Percentiles rank a stretch among this genome's conserved stretches.
Evolutionary conservation across 2,888 invertebrate genomes (phyloP).

Genomic region (Quadriops clusia): DNA sequence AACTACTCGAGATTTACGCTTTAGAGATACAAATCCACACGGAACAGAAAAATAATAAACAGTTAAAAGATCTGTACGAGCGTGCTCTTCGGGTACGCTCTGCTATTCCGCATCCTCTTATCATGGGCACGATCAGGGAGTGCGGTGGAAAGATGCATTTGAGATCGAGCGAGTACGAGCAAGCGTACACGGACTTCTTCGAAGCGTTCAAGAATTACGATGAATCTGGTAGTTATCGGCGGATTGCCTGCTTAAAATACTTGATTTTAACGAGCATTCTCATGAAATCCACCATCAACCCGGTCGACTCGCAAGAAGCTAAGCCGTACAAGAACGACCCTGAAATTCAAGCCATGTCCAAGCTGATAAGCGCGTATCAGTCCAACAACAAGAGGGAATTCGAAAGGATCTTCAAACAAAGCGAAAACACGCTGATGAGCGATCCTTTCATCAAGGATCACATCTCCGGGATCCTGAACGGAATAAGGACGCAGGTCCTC

Average conservation of each 20-base stretch:
- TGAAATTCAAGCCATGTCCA: slow-evolving; percentile 97
- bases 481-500: slow-evolving; percentile 91
- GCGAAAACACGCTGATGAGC: slow-evolving; percentile 58
- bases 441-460: slow-evolving; percentile 98
- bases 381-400: slow-evolving; percentile 96
- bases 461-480: slow-evolving; percentile 84
- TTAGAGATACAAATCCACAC: slow-evolving; percentile 99
- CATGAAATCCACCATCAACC: slow-evolving; percentile 98
- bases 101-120: slow-evolving; percentile 97
- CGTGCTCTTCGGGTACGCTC: slow-evolving; percentile 96
- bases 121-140: slow-evolving; percentile 96
- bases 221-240: slow-evolving; percentile 90
- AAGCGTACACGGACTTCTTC: slow-evolving; percentile 98
- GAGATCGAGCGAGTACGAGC: slow-evolving; percentile 93
- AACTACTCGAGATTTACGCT: slow-evolving; percentile 95
- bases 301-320: slow-evolving; percentile 98
- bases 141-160: slow-evolving; percentile 99
- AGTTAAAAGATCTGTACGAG: slow-evolving; percentile 90
- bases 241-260: slow-evolving; percentile 95
- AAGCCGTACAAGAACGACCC: slow-evolving; percentile 99
- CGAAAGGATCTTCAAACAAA: slow-evolving; percentile 74
- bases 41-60: slow-evolving; percentile 97
- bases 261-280: slow-evolving; percentile 96
- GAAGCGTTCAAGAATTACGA: slow-evolving; percentile 99
- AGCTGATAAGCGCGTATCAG: slow-evolving; percentile 91